A percentile compares a stretch with the other conserved stretches of the same genome.
phyloP scores from a whole-genome alignment of 2,888 invertebrate genomes.

The Agrotis exclamationis region DNA sequence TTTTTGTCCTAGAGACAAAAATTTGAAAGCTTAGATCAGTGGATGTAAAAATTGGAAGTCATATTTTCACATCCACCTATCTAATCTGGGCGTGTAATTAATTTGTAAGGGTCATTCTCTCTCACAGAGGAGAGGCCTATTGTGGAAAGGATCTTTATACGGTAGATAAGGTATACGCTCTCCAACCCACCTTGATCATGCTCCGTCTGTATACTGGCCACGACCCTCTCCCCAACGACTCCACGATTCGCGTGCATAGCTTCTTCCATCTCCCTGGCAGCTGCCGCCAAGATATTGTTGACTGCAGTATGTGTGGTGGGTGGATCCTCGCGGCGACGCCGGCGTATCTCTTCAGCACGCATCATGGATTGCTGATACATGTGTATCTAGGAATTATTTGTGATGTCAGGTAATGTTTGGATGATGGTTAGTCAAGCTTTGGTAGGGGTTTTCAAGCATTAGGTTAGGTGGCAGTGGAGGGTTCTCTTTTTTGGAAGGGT shows the following conservation, averaged over 20 bases:
- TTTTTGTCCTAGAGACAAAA: too few relatives aligned
- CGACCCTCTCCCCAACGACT: slow-evolving; percentile 71
- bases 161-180: background rate
- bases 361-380: slow-evolving; percentile 91
- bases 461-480: slow-evolving; percentile 14
- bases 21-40: too few relatives aligned
- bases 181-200: slow-evolving; percentile 79
- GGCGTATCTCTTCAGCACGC: slow-evolving; percentile 86
- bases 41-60: too few relatives aligned
- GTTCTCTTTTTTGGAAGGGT: slow-evolving; percentile 20
- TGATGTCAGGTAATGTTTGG: slow-evolving; percentile 59
- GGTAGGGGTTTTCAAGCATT: slow-evolving; percentile 40
- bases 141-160: too few relatives aligned
- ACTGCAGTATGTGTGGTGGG: slow-evolving; percentile 87
- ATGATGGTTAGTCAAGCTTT: slow-evolving; percentile 51
- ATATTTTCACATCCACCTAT: too few relatives aligned
- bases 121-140: too few relatives aligned
- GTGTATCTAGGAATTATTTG: slow-evolving; percentile 80
- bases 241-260: slow-evolving; percentile 77
- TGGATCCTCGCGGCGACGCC: slow-evolving; percentile 84
- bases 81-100: too few relatives aligned
- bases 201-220: slow-evolving; percentile 87
- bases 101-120: too few relatives aligned
- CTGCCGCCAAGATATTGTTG: slow-evolving; percentile 88
- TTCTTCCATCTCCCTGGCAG: slow-evolving; percentile 88